These are phyloP conservation scores for Dysmachus trigonus DNA, from an alignment of 2,888 invertebrate genomes.

Conservation along the genomic window DNA sequence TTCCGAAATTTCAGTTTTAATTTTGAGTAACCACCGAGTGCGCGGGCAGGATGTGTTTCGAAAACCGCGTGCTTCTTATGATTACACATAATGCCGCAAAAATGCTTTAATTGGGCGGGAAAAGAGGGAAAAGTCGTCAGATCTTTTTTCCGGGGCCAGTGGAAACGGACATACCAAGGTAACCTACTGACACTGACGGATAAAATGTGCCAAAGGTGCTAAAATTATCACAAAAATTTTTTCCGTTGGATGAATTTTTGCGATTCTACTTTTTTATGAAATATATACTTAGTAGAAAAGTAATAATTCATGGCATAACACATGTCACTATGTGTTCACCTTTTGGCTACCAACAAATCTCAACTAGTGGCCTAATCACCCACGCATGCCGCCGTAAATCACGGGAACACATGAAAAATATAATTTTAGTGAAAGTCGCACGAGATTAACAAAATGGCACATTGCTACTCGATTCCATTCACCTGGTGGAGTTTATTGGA, in stretches of 20 bases:
- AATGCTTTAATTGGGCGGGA: conserved; percentile 15
- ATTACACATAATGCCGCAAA: not conserved
- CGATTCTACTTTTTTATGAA: not conserved
- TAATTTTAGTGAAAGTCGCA: conserved; percentile 8
- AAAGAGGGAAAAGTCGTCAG: too few species aligned
- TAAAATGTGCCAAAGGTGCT: not conserved
- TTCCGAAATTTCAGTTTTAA: not conserved
- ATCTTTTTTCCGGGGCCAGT: not conserved
- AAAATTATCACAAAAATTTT: not conserved
- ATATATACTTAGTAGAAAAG: not conserved
- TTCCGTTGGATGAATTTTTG: not conserved
- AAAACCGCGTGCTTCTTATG: not conserved
- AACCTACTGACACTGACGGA: not conserved
- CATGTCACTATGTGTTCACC: not conserved
- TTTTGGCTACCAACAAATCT: not conserved
- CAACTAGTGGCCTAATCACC: not conserved
- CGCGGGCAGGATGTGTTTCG: not conserved
- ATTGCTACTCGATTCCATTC: conserved; percentile 8
- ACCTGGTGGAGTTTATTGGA: not conserved
- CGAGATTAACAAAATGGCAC: conserved; percentile 1
- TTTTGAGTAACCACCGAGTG: not conserved
- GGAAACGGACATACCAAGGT: not conserved
- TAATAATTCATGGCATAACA: not conserved
- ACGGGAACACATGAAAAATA: not conserved
- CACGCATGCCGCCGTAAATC: not conserved